Evolutionary conservation across 2,113 vertebrate species (phyloP), one percentile per base, ranked within the genome.

Genomic region (Chascanopsetta lugubris): DNA sequence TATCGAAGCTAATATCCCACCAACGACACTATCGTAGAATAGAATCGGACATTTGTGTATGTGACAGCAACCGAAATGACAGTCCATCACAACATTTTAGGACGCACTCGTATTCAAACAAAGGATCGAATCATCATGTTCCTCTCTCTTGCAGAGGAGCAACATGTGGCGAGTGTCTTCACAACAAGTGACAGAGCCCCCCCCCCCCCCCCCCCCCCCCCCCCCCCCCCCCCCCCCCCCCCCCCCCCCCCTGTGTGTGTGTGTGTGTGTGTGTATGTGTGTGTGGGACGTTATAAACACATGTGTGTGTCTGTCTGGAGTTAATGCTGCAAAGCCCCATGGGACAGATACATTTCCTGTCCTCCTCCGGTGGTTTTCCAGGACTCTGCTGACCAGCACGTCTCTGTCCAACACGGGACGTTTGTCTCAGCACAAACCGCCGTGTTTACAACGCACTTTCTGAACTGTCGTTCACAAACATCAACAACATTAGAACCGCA

Each of bases 331-430:
- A 24, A 6, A 2, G 26, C 40, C 82, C 57, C 69, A 48, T 15
- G 85, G 75, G 83, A 80, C 30, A 70, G 55, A 72, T 30, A 18
- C 55, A 71, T 71, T 85, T 88, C 83, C 83, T 72, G 77, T 65
- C 60, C 60, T 63, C 61, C 54, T 69, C 43, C 32, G 36, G 29
- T 15, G 3, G 40, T 34, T 69, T 46, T 38, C 1, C 3, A 69
- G 57, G 55, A 59, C 55, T n/a, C 18, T 9, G 47, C 18, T 48
- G 77, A 77, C 72, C 2, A 1, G 54, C 64, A 71, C 67, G 24
- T 79, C 80, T 70, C 53, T 73, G 38, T 12, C 25, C 46, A 24
- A 46, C 25, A 17, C 1, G 47, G n/a, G n/a, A n/a, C n/a, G n/a
- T n/a, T n/a, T n/a, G n/a, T n/a, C n/a, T n/a, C n/a, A 56, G 13